Percentiles rank a stretch among this genome's conserved stretches.
Conservation (phyloP, 2,113 vertebrate species). For the Chaetops frenatus region DNA sequence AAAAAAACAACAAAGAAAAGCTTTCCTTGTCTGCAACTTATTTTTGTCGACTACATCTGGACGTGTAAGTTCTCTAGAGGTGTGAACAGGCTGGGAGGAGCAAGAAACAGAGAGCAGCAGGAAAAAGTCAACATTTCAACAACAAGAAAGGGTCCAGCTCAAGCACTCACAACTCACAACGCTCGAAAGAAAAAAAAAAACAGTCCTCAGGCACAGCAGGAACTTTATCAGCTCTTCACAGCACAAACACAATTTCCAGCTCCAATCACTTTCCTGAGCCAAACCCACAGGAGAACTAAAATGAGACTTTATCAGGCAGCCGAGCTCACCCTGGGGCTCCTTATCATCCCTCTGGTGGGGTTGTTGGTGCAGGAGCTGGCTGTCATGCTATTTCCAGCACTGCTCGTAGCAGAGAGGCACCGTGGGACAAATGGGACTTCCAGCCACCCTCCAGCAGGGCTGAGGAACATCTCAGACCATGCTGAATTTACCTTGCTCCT, state of each 20-base stretch:
- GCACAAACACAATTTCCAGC: background rate
- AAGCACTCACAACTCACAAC: background rate
- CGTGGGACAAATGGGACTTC: background rate
- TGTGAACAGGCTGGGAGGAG: background rate
- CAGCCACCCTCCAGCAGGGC: background rate
- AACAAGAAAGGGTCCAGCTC: background rate
- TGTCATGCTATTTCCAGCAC: background rate
- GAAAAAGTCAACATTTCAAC: background rate
- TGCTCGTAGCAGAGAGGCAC: background rate
- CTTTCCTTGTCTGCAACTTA: background rate
- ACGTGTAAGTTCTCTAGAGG: background rate
- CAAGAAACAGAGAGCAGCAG: background rate
- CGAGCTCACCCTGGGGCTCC: background rate
- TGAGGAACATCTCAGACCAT: background rate
- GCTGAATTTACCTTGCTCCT: background rate
- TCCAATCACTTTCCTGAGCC: background rate
- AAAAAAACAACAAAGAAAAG: no score
- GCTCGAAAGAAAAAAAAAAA: background rate
- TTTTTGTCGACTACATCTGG: background rate
- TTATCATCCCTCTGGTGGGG: fast-evolving
- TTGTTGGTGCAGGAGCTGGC: background rate
- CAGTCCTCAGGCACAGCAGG: background rate
- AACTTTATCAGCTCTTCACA: background rate
- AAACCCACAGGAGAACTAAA: background rate
- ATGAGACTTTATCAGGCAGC: background rate